Base-by-base conservation (phyloP, 2,888 invertebrate species). In the Stenolophus ochropezus region DNA sequence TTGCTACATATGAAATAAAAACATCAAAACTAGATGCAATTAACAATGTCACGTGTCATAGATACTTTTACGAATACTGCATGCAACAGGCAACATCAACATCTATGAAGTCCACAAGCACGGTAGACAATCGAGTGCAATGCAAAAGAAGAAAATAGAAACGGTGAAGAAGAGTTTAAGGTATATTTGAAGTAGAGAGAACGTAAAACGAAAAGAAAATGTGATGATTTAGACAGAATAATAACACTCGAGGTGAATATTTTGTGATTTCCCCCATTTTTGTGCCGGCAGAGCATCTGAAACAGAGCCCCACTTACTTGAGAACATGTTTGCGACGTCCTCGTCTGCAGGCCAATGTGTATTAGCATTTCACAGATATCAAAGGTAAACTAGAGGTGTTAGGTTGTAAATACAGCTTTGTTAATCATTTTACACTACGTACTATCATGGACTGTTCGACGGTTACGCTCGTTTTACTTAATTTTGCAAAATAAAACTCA, bases 291-390 rank as follows among this genome's bases (percentile, higher is more conserved):
- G 80, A 80, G 80, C 80, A 73, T 73, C 80, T 80, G 73, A 80
- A 80, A 80, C 80, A 71, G 80, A 80, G 75, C 81, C 74, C 81
- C 75, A 89, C 89, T 89, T 89, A 89, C 89, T 88, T 88, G 88
- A 83, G 84, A 86, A 86, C 78, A 84, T 83, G 83, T 84, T 83
- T 83, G 87, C 86, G 87, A 87, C 85, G 87, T 89, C 88, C 87
- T 87, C 88, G 86, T 87, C 89, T 89, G 88, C 87, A 85, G 85
- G 85, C 86, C 86, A 87, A 87, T 86, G 84, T 84, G 86, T 86
- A 85, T 86, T 85, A 85, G 85, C 75, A 81, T 75, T 81, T 81
- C 73, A 81, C 74, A 81, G 25, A 74, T 74, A 81, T 75, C 61
- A 81, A 81, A 81, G 74, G 33, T 75, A 23, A 80, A 73, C 80